These are phyloP conservation scores for Proctacanthus coquilletti DNA, from an alignment of 1,140 invertebrate genomes.

Conservation along the genomic window DNA sequence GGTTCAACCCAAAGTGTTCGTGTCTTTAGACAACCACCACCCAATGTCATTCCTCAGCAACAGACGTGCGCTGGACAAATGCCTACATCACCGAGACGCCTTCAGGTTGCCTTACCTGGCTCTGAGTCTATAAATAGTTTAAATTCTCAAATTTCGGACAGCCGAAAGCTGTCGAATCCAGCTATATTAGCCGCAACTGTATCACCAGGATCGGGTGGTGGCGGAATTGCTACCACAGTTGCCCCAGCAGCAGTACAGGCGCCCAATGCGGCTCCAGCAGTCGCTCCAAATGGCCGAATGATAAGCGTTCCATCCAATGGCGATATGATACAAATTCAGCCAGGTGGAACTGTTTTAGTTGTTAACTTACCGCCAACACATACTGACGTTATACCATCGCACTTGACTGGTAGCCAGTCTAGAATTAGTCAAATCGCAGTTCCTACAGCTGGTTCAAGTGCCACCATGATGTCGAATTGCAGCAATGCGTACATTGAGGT, in stretches of 20 bases:
- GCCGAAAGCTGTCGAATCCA: conserved; percentile 24
- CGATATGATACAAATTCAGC: conserved; percentile 46
- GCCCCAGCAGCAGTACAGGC: background rate
- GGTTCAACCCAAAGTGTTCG: conserved; percentile 80
- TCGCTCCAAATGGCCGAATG: conserved; percentile 29
- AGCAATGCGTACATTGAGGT: conserved; percentile 44
- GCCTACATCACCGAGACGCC: conserved; percentile 23
- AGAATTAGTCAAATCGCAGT: conserved; percentile 16
- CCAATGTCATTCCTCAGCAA: conserved; percentile 9
- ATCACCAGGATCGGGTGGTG: conserved; percentile 1
- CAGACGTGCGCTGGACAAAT: conserved; percentile 1
- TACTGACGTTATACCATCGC: conserved; percentile 16
- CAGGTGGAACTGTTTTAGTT: conserved; percentile 57
- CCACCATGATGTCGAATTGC: conserved; percentile 39
- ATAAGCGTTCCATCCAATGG: conserved; percentile 31
- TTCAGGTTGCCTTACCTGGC: conserved; percentile 25
- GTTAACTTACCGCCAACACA: conserved; percentile 55
- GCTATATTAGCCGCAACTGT: conserved; percentile 9
- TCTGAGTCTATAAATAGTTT: conserved; percentile 36
- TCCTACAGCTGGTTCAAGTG: conserved; percentile 20
- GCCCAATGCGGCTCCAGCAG: conserved; percentile 12
- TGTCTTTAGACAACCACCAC: conserved; percentile 35
- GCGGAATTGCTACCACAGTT: background rate
- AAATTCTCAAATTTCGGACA: conserved; percentile 23
- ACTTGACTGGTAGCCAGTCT: conserved; percentile 11